Evolutionary conservation across 1,140 invertebrate genomes (phyloP).

Genomic region (Eciton burchellii): DNA sequence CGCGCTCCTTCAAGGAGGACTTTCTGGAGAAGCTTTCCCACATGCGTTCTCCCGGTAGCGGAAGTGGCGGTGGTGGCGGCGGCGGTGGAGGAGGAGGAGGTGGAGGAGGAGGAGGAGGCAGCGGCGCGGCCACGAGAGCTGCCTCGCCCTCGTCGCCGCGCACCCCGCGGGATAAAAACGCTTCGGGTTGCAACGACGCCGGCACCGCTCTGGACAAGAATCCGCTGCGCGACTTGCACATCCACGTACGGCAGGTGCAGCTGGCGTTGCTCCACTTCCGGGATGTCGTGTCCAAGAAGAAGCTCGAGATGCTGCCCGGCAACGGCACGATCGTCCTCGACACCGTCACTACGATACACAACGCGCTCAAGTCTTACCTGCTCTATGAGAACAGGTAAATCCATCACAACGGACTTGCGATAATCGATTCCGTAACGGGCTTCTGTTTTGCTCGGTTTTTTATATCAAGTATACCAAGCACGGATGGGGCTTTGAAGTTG

Average conservation of each 20-base stretch:
- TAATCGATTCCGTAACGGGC: neutral
- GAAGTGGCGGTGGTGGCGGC: slow-evolving; percentile 74
- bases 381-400: slow-evolving; percentile 90
- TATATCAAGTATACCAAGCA: no score
- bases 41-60: slow-evolving; percentile 90
- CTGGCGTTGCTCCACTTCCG: slow-evolving; percentile 94
- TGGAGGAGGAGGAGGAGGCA: slow-evolving; percentile 73
- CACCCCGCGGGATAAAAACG: slow-evolving; percentile 80
- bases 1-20: slow-evolving; percentile 96
- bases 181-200: slow-evolving; percentile 62
- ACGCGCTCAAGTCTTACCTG: slow-evolving; percentile 88
- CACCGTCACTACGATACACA: slow-evolving; percentile 95
- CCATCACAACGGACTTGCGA: neutral
- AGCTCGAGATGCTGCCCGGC: slow-evolving; percentile 95
- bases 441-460: no score
- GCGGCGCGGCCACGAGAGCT: slow-evolving; percentile 78
- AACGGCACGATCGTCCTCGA: slow-evolving; percentile 97
- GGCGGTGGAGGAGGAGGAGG: slow-evolving; percentile 72
- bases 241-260: slow-evolving; percentile 88
- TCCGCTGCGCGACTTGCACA: slow-evolving; percentile 83
- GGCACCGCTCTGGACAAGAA: slow-evolving; percentile 80
- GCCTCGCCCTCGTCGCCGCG: slow-evolving; percentile 84
- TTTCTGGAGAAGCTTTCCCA: slow-evolving; percentile 94
- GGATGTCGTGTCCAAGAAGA: slow-evolving; percentile 96
- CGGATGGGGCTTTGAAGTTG: no score